Percentiles rank a stretch among this genome's conserved stretches.
phyloP scores from a whole-genome alignment of 2,888 invertebrate genomes.

The Tenodera sinensis region DNA sequence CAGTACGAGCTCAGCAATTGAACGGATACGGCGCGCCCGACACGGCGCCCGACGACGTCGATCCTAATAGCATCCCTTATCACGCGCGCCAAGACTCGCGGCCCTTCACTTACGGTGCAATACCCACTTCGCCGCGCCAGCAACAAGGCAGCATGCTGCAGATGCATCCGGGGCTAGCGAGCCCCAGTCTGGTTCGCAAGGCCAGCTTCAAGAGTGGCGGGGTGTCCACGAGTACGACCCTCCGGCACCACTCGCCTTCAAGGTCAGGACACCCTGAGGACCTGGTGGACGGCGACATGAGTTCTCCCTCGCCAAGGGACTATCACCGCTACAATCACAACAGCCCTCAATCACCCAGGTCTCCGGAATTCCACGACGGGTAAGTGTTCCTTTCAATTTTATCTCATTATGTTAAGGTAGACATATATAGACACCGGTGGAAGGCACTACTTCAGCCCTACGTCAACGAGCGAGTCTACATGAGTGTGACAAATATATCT shows the following conservation, averaged over 20 bases:
- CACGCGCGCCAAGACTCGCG: conserved; percentile 86
- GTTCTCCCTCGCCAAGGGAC: conserved; percentile 28
- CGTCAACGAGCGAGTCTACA: no score
- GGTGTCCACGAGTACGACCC: conserved; percentile 32
- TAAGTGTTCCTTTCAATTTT: conserved; percentile 39
- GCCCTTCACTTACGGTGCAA: conserved; percentile 84
- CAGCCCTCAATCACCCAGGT: conserved; percentile 39
- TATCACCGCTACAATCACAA: conserved; percentile 38
- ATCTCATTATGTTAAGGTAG: no score
- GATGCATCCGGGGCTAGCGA: conserved; percentile 70
- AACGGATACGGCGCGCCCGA: conserved; percentile 37
- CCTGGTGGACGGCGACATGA: conserved; percentile 23
- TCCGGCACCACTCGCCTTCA: conserved; percentile 20
- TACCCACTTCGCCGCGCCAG: conserved; percentile 40
- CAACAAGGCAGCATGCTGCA: conserved; percentile 58
- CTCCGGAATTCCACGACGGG: conserved; percentile 51
- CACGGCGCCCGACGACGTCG: conserved; percentile 39
- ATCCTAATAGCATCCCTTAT: conserved; percentile 67
- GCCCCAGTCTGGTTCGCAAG: conserved; percentile 79
- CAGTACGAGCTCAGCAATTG: conserved; percentile 15
- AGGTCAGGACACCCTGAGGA: conserved; percentile 24
- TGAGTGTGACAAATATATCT: no score
- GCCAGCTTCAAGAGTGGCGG: conserved; percentile 51
- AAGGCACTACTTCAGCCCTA: no score
- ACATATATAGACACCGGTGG: no score